Evolutionary conservation across 1,140 invertebrate species (phyloP).

Genomic region (Proctacanthus coquilletti): DNA sequence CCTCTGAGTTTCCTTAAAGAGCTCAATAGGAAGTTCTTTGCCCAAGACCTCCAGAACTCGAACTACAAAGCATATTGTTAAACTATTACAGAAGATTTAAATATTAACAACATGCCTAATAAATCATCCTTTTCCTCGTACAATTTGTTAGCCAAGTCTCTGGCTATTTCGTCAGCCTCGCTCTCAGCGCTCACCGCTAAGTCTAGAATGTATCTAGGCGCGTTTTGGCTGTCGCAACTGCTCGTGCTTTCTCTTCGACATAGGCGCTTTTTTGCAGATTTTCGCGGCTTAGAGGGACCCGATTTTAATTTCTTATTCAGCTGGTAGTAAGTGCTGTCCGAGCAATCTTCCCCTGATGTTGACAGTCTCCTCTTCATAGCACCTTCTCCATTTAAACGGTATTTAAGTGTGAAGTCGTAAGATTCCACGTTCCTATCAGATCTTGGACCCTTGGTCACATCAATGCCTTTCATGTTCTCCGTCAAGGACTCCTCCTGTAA

Average conservation of each 20-base stretch:
- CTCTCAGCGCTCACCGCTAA: constrained; percentile 30
- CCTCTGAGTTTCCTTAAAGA: constrained; percentile 62
- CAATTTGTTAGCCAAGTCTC: constrained; percentile 52
- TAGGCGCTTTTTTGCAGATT: background rate
- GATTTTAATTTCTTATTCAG: background rate
- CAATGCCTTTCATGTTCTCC: constrained; percentile 38
- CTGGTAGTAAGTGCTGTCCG: background rate
- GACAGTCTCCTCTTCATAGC: constrained; percentile 26
- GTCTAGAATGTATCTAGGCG: constrained; percentile 29
- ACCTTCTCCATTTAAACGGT: constrained; percentile 17
- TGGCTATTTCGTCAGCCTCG: constrained; percentile 40
- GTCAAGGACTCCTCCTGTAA: constrained; percentile 43
- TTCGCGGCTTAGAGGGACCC: background rate
- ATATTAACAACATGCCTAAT: constrained; percentile 38
- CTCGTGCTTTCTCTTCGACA: background rate
- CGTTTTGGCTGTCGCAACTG: constrained; percentile 9
- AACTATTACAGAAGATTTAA: background rate
- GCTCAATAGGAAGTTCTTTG: constrained; percentile 52
- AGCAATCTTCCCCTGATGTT: constrained; percentile 7
- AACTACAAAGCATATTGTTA: constrained; percentile 31
- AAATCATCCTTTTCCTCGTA: constrained; percentile 52
- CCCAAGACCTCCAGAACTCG: constrained; percentile 56
- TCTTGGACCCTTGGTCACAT: constrained; percentile 36
- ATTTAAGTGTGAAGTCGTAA: constrained; percentile 35
- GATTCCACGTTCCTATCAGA: constrained; percentile 40